These are phyloP conservation scores for Phasianus colchicus DNA, from an alignment of 2,113 vertebrate genomes.

Conservation along the genomic window DNA sequence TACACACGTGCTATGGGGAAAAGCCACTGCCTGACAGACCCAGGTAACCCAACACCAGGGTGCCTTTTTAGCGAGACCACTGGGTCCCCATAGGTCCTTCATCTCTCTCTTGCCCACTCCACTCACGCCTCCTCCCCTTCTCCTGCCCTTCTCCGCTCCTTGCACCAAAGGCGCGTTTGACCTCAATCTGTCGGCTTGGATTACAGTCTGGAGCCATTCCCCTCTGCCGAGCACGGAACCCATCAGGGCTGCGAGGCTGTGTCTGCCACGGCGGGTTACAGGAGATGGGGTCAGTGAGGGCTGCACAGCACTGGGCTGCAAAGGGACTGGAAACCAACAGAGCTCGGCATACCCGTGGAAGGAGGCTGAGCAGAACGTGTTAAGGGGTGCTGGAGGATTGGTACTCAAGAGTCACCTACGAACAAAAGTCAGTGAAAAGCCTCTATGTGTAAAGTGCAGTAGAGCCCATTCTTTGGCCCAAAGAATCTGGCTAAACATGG, in stretches of 20 bases:
- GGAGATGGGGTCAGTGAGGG: not conserved
- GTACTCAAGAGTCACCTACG: not conserved
- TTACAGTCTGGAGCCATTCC: slow-evolving; percentile 33
- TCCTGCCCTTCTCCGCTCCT: not conserved
- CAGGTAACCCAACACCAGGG: not conserved
- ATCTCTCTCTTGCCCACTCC: rapidly evolving
- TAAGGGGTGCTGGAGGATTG: not conserved
- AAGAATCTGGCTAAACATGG: not conserved
- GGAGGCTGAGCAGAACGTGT: not conserved
- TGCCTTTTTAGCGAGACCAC: not conserved
- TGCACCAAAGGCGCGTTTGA: slow-evolving; percentile 20
- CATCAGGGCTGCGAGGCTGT: not conserved
- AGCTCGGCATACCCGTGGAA: not conserved
- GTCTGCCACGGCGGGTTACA: not conserved
- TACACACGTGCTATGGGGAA: not conserved
- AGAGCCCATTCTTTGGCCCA: not conserved
- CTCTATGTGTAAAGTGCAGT: not conserved
- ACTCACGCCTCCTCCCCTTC: not conserved
- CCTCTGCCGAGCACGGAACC: slow-evolving; percentile 35
- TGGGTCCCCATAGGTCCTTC: rapidly evolving
- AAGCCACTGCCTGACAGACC: not conserved
- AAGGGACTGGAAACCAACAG: not conserved
- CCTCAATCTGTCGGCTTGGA: slow-evolving; percentile 74
- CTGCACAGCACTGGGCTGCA: not conserved
- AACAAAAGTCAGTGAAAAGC: not conserved